Conservation (phyloP, 2,113 vertebrate species). For the Pyxicephalus adspersus region DNA sequence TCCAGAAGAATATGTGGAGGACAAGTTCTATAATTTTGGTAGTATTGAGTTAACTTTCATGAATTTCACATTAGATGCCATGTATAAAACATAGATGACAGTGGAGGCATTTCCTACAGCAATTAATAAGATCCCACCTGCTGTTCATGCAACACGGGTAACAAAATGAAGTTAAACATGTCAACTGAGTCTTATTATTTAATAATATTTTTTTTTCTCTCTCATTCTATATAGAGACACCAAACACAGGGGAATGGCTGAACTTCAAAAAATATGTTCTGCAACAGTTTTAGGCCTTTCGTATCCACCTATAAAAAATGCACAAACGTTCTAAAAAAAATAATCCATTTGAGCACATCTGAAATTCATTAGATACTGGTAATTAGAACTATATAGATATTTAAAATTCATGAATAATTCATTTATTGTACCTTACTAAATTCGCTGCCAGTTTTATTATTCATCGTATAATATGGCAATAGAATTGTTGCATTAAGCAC, state of each 20-base stretch:
- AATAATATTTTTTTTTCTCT: too few species aligned
- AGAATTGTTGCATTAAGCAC: slow-evolving; percentile 69
- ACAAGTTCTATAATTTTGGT: too few species aligned
- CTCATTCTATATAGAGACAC: neutral
- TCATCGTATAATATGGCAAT: slow-evolving; percentile 75
- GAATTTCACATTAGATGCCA: too few species aligned
- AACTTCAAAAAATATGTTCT: slow-evolving; percentile 8
- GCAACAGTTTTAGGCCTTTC: slow-evolving; percentile 56
- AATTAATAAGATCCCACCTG: too few species aligned
- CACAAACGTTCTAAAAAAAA: slow-evolving; percentile 75
- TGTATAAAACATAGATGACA: too few species aligned
- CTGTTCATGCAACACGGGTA: too few species aligned
- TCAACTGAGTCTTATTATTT: too few species aligned
- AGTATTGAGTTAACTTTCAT: too few species aligned
- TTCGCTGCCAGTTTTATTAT: slow-evolving; percentile 79
- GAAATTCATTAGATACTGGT: slow-evolving; percentile 74
- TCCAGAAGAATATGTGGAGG: too few species aligned
- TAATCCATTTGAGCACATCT: slow-evolving; percentile 72
- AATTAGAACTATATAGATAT: slow-evolving; percentile 80
- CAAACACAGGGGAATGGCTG: neutral
- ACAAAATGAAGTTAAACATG: too few species aligned
- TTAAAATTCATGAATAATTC: slow-evolving; percentile 78
- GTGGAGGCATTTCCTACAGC: too few species aligned
- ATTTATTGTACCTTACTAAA: slow-evolving; percentile 77
- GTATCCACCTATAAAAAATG: slow-evolving; percentile 58